phyloP scores from a whole-genome alignment of 2,797 vertebrate species.

The Rhincodon typus region DNA sequence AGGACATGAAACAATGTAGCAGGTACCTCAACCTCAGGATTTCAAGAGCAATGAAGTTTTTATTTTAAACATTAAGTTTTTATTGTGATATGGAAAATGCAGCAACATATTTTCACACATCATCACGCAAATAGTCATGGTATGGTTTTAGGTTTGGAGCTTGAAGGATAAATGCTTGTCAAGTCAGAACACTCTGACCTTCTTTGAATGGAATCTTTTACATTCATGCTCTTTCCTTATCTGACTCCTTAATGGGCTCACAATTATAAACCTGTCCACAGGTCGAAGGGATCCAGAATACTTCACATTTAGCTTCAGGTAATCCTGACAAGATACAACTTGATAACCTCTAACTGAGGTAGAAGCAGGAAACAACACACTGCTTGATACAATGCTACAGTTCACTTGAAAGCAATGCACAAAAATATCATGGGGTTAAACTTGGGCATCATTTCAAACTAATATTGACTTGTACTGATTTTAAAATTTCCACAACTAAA shows the following conservation, averaged over 20 bases:
- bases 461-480: not conserved
- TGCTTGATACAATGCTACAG: not conserved
- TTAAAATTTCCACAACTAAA: not conserved
- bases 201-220: not conserved
- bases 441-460: not conserved
- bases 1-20: not conserved
- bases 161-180: not conserved
- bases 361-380: not conserved
- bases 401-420: not conserved
- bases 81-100: not conserved
- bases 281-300: not conserved
- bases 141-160: not conserved
- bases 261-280: not conserved
- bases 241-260: not conserved
- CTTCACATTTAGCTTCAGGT: not conserved
- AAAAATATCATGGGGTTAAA: not conserved
- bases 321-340: not conserved
- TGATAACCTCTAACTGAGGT: not conserved
- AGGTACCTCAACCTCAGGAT: not conserved
- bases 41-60: not conserved
- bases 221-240: not conserved
- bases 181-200: not conserved
- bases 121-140: not conserved
- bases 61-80: not conserved
- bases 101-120: not conserved